Conservation (phyloP, 2,888 invertebrate genomes). For the Hoplodrina ambigua region DNA sequence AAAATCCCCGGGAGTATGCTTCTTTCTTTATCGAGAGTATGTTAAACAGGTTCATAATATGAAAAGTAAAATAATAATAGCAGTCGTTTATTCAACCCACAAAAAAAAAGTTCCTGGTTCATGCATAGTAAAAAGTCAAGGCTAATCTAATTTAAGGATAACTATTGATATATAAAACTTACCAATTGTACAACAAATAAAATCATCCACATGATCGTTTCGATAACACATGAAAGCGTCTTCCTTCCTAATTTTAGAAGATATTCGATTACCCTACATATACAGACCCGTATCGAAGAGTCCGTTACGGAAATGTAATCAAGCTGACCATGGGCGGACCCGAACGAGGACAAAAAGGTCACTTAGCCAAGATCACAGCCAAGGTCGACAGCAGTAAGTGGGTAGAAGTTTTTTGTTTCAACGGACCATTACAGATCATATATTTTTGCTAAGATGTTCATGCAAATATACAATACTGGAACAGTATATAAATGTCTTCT, state of each 20-base stretch:
- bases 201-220: not conserved
- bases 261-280: conserved; percentile 48
- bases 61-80: too few species aligned
- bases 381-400: conserved; percentile 28
- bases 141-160: too few species aligned
- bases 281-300: conserved; percentile 26
- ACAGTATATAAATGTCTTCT: not conserved
- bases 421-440: conserved; percentile 9
- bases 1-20: too few species aligned
- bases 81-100: too few species aligned
- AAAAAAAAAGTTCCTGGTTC: too few species aligned
- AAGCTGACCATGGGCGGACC: conserved; percentile 37
- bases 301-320: conserved; percentile 54
- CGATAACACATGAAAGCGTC: conserved; percentile 20
- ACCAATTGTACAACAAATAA: not conserved
- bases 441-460: conserved; percentile 20
- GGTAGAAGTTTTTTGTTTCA: conserved; percentile 33
- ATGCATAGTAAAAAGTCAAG: too few species aligned
- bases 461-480: conserved; percentile 11
- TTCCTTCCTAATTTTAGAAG: conserved; percentile 32
- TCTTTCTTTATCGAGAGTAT: too few species aligned
- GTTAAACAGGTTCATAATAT: too few species aligned
- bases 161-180: too few species aligned
- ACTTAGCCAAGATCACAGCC: conserved; percentile 47
- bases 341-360: conserved; percentile 49